Percentiles rank a stretch among this genome's conserved stretches.
These are phyloP conservation scores for Gulo gulo DNA, from an alignment of 2,113 vertebrate species.

Conservation along the genomic window DNA sequence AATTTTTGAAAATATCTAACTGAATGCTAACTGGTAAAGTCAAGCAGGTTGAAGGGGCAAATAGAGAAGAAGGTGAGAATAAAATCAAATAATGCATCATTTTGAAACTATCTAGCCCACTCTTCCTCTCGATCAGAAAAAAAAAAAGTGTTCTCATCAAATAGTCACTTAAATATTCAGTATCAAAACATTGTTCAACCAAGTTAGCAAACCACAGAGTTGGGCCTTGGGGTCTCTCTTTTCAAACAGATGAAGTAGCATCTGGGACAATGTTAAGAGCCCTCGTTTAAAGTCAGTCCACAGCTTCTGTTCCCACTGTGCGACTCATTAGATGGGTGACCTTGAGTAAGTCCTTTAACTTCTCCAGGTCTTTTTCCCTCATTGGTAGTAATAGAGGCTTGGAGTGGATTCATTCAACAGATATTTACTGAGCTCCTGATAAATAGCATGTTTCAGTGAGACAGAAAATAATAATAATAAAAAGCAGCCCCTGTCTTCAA, in stretches of 20 bases:
- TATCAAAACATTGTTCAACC: background rate
- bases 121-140: background rate
- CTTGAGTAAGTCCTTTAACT: background rate
- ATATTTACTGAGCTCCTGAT: background rate
- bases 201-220: background rate
- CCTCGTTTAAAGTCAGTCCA: background rate
- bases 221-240: background rate
- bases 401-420: background rate
- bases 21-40: background rate
- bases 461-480: background rate
- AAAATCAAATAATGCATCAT: slow-evolving; percentile 10
- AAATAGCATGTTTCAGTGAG: background rate
- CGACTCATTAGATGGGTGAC: background rate
- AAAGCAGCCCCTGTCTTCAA: background rate
- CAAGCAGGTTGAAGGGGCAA: background rate
- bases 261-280: background rate
- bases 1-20: slow-evolving; percentile 20
- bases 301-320: background rate
- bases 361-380: background rate
- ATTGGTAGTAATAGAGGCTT: background rate
- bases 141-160: background rate
- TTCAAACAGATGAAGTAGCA: background rate
- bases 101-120: background rate
- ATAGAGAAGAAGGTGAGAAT: background rate
- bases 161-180: slow-evolving; percentile 9